Evolutionary conservation across 2,113 vertebrate genomes (phyloP), one percentile per base, ranked within the genome.

Genomic region (Aegithalos caudatus): DNA sequence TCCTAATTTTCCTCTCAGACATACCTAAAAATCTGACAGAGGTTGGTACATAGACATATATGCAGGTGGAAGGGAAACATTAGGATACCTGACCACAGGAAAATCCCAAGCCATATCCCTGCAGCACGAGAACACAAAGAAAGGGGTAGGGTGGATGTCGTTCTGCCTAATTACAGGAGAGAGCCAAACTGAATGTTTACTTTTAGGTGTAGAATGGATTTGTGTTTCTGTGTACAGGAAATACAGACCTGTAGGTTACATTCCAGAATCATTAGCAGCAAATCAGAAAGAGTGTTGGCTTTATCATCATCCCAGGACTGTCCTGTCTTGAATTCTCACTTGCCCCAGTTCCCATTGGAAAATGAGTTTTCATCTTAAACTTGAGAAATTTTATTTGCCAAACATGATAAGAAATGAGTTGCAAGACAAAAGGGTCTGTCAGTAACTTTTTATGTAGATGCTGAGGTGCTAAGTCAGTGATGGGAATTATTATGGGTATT

Each of bases 81-180:
- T 11, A n/a, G 28, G 8, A 6, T 54, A 22, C 9, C n/a, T 70
- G 45, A 17, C 13, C 31, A 23, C 16, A 60, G 23, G 53, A 65
- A 50, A 56, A 64, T 16, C 35, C 21, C 20, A 64, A 61, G 12
- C 53, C 4, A 0, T 22, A 11, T 18, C 10, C 31, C 29, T 42
- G 19, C 14, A 56, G 40, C 5, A 23, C 0, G 0, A 53, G 14
- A 20, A 25, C 22, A 11, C 27, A 19, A 17, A 6, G 18, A 44
- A 70, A 50, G 2, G 4, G 15, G 31, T 6, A 6, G 18, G 58
- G 27, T 44, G 64, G 57, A 6, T 58, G 9, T 19, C 7, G 3
- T 6, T 2, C 33, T 56, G 35, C 18, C 56, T 21, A 5, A 31
- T 37, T 14, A 31, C 31, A 62, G 20, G 5, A 56, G 22, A 18